Evolutionary conservation across 1,140 invertebrate species (phyloP).

Genomic region (Drosophila quadrilineata): DNA sequence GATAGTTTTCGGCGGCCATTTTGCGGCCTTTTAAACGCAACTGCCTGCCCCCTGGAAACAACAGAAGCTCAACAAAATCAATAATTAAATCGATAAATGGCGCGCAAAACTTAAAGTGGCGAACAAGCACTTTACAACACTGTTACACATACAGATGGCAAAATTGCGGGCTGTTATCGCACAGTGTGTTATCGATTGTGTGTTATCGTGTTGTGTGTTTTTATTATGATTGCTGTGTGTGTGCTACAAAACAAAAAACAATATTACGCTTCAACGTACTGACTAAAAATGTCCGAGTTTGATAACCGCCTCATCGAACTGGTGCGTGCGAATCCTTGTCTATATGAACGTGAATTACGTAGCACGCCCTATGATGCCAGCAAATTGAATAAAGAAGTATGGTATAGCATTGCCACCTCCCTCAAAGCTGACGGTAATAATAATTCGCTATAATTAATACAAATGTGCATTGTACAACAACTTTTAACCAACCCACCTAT

Average conservation of each 20-base stretch:
- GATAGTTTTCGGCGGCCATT: constrained; percentile 88
- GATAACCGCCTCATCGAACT: constrained; percentile 57
- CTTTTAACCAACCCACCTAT: neutral
- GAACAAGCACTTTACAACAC: constrained; percentile 6
- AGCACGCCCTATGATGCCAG: constrained; percentile 46
- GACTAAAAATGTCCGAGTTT: constrained; percentile 32
- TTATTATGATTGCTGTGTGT: constrained; percentile 26
- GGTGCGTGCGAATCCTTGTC: constrained; percentile 54
- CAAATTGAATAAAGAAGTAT: constrained; percentile 56
- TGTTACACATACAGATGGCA: no score
- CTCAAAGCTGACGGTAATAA: constrained; percentile 55
- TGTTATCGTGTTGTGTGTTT: constrained; percentile 18
- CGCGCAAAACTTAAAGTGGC: constrained; percentile 1
- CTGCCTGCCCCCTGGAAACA: neutral
- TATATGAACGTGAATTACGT: constrained; percentile 50
- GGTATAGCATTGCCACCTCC: constrained; percentile 63
- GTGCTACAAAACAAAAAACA: constrained; percentile 2
- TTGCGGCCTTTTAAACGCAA: constrained; percentile 28
- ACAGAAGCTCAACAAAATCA: constrained; percentile 29
- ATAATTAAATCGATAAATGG: constrained; percentile 66
- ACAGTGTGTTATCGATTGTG: constrained; percentile 2
- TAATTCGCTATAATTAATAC: neutral
- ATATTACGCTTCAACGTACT: no score
- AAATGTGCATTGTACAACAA: no score
- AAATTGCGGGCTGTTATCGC: no score